Evolutionary conservation across 2,888 invertebrate species (phyloP).

Genomic region (Mimas tiliae): DNA sequence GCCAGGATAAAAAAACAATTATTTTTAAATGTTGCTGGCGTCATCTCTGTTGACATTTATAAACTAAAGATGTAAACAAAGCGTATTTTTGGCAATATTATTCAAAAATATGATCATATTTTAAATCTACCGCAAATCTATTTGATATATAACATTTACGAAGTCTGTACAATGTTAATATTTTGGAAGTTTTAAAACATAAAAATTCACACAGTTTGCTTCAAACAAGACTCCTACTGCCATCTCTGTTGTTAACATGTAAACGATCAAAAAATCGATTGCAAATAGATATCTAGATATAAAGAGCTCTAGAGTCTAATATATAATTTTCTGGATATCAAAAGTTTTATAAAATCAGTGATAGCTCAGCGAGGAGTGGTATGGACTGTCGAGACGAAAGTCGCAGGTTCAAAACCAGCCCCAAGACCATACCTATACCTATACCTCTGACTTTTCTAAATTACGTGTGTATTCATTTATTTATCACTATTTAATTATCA

Average conservation of each 20-base stretch:
- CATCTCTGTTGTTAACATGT: neutral
- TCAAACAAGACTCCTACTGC: neutral
- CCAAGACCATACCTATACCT: too few relatives aligned
- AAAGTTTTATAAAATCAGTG: too few relatives aligned
- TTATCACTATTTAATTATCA: too few relatives aligned
- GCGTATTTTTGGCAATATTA: neutral
- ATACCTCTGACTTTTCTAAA: too few relatives aligned
- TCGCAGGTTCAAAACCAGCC: too few relatives aligned
- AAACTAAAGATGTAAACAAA: conserved; percentile 13
- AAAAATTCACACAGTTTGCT: neutral
- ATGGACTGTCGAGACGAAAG: too few relatives aligned
- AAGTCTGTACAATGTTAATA: neutral
- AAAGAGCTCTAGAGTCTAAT: too few relatives aligned
- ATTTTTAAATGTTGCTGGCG: neutral
- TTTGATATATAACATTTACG: neutral
- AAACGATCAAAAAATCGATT: neutral
- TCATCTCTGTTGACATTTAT: conserved; percentile 9
- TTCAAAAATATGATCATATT: neutral
- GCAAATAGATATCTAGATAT: too few relatives aligned
- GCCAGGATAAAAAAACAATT: too few relatives aligned
- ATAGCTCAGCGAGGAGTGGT: too few relatives aligned
- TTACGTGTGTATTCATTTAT: too few relatives aligned
- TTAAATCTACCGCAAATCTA: neutral
- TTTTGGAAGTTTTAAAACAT: neutral
- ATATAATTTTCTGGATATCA: too few relatives aligned